Evolutionary conservation across 2,888 invertebrate species (phyloP), one percentile per base, ranked within the genome.

Genomic region (Agrotis exclamationis): DNA sequence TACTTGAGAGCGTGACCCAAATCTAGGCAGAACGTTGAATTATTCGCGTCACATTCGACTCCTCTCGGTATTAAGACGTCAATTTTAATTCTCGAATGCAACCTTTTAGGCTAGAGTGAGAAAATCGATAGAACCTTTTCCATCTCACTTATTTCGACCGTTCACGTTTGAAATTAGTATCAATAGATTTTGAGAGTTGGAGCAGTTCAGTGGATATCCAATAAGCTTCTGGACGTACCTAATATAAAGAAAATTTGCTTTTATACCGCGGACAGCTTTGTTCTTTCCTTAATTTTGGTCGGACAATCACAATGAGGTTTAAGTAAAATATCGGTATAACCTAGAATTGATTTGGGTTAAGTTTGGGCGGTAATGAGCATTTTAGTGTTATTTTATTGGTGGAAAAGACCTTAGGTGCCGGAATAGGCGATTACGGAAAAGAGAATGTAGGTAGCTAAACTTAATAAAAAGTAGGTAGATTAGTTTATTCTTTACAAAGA

Each of bases 51-150:
- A 75, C 75, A 79, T 60, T 71, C 70, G 63, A 62, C 47, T 65
- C 65, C 33, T 69, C 71, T 44, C 50, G 45, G 68, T 62, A 76
- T 82, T 83, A 82, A 85, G 87, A 85, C 74, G 86, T 87, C 88
- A 86, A 82, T 87, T 88, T 89, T 85, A 85, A 89, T 88, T 87
- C 84, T 68, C 70, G 78, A 65, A 79, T 89, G 88, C 88, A 88
- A 79, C 74, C 80, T 68, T 67, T 72, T 67, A 77, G 64, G 60
- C 28, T 22, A 75, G 71, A 84, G 69, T 48, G 65, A 63, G 77
- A 82, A 86, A 86, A 89, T 88, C 87, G 82, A 80, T 69, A 53
- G 68, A 67, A 74, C 64, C 72, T 80, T 87, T 87, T 88, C 85
- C 85, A 76, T 87, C 86, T 86, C 88, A 86, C 82, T 88, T 85